phyloP scores from a whole-genome alignment of 2,113 vertebrate species.

The Tupaia chinensis region DNA sequence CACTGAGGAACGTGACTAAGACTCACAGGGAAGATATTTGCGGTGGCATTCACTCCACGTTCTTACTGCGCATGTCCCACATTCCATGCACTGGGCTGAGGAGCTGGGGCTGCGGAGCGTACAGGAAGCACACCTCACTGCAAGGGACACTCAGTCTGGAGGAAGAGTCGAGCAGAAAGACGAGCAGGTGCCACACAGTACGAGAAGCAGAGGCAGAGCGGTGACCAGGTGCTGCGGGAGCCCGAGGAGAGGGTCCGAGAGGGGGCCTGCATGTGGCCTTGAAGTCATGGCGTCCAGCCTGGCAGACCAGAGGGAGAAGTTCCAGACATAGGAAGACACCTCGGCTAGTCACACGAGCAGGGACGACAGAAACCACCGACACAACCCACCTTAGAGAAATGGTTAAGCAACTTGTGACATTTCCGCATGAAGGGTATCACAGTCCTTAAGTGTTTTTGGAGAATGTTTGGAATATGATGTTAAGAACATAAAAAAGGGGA shows the following conservation, averaged over 20 bases:
- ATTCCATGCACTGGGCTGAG: neutral
- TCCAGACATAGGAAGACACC: neutral
- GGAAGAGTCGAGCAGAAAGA: neutral
- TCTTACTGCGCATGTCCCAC: neutral
- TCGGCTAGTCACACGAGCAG: rapidly evolving
- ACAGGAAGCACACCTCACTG: neutral
- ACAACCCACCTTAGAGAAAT: neutral
- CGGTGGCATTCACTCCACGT: neutral
- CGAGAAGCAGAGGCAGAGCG: neutral
- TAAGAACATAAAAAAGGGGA: neutral
- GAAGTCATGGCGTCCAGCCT: neutral
- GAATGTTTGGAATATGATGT: neutral
- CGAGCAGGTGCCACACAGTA: neutral
- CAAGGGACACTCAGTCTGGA: neutral
- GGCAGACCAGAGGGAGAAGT: neutral
- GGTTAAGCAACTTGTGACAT: too few relatives aligned
- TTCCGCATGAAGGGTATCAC: neutral
- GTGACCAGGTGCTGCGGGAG: neutral
- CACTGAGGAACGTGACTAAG: neutral
- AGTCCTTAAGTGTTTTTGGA: neutral
- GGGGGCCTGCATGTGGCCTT: neutral
- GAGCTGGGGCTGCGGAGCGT: neutral
- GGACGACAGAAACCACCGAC: neutral
- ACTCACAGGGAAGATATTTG: neutral
- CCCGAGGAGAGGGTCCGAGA: neutral